These are phyloP conservation scores for Diuraphis noxia DNA, from an alignment of 1,140 invertebrate genomes.

Conservation along the genomic window DNA sequence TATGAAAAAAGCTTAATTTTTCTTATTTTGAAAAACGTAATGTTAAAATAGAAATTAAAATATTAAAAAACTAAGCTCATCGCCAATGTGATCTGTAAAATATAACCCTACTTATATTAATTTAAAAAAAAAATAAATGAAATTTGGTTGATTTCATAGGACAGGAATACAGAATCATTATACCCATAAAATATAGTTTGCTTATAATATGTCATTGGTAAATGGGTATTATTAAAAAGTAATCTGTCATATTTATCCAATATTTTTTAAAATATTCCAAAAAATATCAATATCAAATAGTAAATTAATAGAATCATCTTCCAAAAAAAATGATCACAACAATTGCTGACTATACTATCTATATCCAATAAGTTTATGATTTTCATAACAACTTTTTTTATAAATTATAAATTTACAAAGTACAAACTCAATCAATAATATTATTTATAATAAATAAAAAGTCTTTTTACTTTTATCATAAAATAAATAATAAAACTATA, in stretches of 20 bases:
- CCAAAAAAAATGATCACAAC: neutral
- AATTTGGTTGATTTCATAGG: too few relatives aligned
- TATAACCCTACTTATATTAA: too few relatives aligned
- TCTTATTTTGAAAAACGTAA: too few relatives aligned
- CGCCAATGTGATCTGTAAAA: too few relatives aligned
- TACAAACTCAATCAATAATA: neutral
- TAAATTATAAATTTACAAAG: neutral
- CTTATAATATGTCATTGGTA: too few relatives aligned
- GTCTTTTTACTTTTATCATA: neutral
- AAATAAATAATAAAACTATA: neutral
- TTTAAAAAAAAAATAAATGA: too few relatives aligned
- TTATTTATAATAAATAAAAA: neutral
- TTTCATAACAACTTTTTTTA: neutral
- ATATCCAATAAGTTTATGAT: neutral
- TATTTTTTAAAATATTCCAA: neutral
- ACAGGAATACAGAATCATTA: too few relatives aligned
- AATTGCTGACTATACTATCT: neutral
- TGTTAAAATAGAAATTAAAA: too few relatives aligned
- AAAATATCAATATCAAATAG: neutral
- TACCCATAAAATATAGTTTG: too few relatives aligned
- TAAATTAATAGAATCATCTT: neutral
- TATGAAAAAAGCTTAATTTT: too few relatives aligned
- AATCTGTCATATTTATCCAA: neutral
- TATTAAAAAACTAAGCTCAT: too few relatives aligned
- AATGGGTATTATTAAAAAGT: neutral